These are phyloP conservation scores for Neoscelio sp. DNA, from an alignment of 2,888 invertebrate species.

Conservation along the genomic window DNA sequence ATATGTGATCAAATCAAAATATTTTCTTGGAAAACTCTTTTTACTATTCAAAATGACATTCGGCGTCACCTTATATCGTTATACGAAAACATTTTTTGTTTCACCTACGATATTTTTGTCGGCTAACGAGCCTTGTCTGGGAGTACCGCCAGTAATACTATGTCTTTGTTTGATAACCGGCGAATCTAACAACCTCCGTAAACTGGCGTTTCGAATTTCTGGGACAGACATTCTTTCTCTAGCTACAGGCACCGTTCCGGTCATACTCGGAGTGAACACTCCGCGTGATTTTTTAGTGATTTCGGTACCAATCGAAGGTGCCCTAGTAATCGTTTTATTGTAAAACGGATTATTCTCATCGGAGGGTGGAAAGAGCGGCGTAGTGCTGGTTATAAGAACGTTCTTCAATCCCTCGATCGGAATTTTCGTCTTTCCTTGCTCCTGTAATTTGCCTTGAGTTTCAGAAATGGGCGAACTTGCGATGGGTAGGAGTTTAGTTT, in stretches of 20 bases:
- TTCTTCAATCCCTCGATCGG: conserved; percentile 75
- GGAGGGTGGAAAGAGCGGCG: conserved; percentile 75
- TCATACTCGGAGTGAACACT: conserved; percentile 54
- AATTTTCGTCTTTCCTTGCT: conserved; percentile 57
- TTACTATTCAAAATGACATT: too few relatives aligned
- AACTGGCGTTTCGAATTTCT: conserved; percentile 79
- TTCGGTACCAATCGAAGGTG: conserved; percentile 14
- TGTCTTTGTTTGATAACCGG: conserved; percentile 77
- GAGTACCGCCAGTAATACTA: conserved; percentile 76
- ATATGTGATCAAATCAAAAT: too few relatives aligned
- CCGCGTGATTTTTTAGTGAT: conserved; percentile 41
- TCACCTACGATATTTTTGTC: conserved; percentile 64
- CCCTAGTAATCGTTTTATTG: neutral
- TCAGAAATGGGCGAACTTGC: conserved; percentile 80
- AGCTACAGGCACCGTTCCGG: conserved; percentile 47
- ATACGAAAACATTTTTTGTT: conserved; percentile 13
- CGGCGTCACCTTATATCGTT: conserved; percentile 12
- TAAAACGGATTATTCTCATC: conserved; percentile 66
- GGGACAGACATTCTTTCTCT: conserved; percentile 81
- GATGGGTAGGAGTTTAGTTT: conserved; percentile 77
- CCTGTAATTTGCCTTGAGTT: conserved; percentile 70
- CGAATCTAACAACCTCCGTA: conserved; percentile 78
- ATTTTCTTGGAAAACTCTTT: too few relatives aligned
- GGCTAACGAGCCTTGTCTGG: conserved; percentile 66
- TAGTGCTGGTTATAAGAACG: conserved; percentile 77